A percentile compares a stretch with the other conserved stretches of the same genome.
Conservation (phyloP, 1,140 invertebrate genomes). For the Drosophila malerkotliana region DNA sequence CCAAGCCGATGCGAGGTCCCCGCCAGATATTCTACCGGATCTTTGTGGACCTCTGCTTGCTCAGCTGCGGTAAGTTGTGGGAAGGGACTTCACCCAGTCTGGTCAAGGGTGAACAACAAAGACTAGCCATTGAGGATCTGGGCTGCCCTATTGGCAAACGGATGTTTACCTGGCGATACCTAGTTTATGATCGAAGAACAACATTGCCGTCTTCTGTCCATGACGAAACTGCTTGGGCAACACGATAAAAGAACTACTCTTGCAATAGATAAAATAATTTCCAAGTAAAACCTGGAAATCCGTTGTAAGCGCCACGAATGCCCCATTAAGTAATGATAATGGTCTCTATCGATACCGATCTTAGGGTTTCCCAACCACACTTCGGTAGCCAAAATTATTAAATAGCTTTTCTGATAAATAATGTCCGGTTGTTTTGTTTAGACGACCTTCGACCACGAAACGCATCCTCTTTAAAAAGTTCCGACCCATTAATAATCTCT, state of each 20-base stretch:
- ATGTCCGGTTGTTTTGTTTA: neutral
- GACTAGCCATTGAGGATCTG: too few relatives aligned
- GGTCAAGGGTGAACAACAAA: neutral
- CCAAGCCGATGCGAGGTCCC: conserved; percentile 42
- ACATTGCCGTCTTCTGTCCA: neutral
- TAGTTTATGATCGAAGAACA: neutral
- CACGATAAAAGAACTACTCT: neutral
- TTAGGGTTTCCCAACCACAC: neutral
- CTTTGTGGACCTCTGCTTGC: conserved; percentile 57
- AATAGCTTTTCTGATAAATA: neutral
- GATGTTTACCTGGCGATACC: conserved; percentile 15
- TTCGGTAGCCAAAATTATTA: neutral
- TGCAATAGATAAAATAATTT: neutral
- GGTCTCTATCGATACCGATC: neutral
- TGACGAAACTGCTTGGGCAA: neutral
- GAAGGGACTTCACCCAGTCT: neutral
- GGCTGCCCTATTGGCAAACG: neutral
- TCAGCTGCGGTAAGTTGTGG: conserved; percentile 69
- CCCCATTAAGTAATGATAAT: neutral
- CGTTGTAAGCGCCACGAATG: neutral
- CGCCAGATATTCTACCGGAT: conserved; percentile 60
- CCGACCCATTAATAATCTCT: neutral
- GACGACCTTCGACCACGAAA: conserved; percentile 2
- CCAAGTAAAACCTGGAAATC: too few relatives aligned
- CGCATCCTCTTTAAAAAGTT: neutral